Percentiles rank a stretch among this genome's conserved stretches.
Evolutionary conservation across 2,888 invertebrate species (phyloP).

Genomic region (Acholoe squamosa): DNA sequence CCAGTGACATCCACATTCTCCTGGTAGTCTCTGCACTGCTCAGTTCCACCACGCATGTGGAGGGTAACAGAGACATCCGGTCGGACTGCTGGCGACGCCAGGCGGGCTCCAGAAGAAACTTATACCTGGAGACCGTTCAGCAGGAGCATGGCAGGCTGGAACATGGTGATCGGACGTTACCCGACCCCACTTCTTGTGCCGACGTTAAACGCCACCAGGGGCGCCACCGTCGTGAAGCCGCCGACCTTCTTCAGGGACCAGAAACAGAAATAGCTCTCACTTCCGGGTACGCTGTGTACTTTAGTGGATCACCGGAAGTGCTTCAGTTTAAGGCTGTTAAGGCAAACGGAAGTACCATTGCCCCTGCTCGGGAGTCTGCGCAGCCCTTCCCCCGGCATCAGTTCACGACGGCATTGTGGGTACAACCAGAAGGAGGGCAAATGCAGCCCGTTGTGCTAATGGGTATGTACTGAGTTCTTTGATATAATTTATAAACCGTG

Average conservation of each 20-base stretch:
- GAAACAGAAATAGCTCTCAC: conserved; percentile 9
- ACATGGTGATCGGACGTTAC: conserved; percentile 24
- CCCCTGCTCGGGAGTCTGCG: background rate
- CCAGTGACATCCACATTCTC: too few species aligned
- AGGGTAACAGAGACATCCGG: background rate
- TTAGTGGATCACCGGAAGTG: conserved; percentile 30
- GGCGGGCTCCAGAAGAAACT: background rate
- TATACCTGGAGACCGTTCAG: background rate
- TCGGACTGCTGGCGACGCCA: conserved; percentile 25
- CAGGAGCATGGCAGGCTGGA: conserved; percentile 37
- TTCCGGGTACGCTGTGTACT: conserved; percentile 31
- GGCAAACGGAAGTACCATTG: background rate
- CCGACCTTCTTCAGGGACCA: background rate
- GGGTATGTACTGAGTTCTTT: conserved; percentile 71
- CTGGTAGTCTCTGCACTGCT: too few species aligned
- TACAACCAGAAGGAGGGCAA: conserved; percentile 78
- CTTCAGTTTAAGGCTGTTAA: background rate
- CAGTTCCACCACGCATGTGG: too few species aligned
- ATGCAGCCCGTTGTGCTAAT: conserved; percentile 73
- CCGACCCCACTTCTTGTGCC: conserved; percentile 33
- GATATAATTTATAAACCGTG: background rate
- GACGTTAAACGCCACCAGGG: conserved; percentile 21
- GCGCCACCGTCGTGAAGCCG: conserved; percentile 39
- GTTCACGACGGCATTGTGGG: conserved; percentile 76
- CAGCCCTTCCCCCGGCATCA: conserved; percentile 68